Base-by-base conservation (phyloP, 2,797 vertebrate species). In the Hyperoplus immaculatus region DNA sequence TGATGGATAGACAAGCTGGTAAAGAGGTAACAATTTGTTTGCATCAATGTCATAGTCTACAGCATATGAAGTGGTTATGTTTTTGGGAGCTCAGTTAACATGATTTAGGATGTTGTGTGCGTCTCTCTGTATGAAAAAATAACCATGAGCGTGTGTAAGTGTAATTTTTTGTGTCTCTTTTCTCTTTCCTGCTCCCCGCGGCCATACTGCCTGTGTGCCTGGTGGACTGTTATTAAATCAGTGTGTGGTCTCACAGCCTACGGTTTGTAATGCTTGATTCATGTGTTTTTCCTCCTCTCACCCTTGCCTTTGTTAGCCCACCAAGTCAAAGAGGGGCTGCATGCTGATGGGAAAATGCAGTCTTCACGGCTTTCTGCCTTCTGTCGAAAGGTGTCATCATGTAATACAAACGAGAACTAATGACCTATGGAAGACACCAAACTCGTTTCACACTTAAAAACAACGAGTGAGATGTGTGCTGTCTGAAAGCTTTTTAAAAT, bases 141-240 rank as follows among this genome's bases (percentile, higher is more conserved):
- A 84, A 77, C 77, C 71, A 66, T 14, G 39, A 78, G 63, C 16
- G 1, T 68, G 53, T 66, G 59, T 77, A 42, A 16, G 50, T 21
- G 10, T 54, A 45, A 77, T 77, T 77, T 15, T 77, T 69, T 65
- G 15, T 45, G 29, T 47, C 4, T 53, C 29, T 75, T 54, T 10
- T 6, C 59, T 59, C 43, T 65, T 61, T 62, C 21, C 69, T 54
- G 36, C 50, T 15, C 77, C 74, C 51, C 6, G 7, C 2, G 47
- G 84, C 78, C 47, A 77, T 1, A 9, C 76, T 81, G 80, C 60
- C 66, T 86, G 72, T 80, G 72, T 78, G 85, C 83, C 87, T 85
- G 87, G 56, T 85, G 87, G 87, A 87, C 88, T 90, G 83, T 86
- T 86, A 90, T 91, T 89, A 82, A 88, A 90, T 87, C 51, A 61